Evolutionary conservation across 2,797 vertebrate genomes (phyloP).

Genomic region (Takifugu rubripes): DNA sequence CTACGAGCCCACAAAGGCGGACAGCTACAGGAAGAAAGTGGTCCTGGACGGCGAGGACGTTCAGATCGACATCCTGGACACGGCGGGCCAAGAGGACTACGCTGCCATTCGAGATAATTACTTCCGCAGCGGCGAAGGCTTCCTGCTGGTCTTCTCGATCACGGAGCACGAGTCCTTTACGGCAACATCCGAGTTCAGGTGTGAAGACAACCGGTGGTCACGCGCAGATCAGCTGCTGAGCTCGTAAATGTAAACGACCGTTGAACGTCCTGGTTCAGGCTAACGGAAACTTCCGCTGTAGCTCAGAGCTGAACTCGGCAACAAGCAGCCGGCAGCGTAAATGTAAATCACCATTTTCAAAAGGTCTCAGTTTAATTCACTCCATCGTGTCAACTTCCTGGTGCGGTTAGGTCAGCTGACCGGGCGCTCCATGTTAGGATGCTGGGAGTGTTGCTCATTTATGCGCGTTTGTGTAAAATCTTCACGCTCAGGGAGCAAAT

Average conservation of each 20-base stretch:
- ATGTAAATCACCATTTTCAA: background rate
- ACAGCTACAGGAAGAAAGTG: slow-evolving; percentile 99
- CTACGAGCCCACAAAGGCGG: slow-evolving; percentile 97
- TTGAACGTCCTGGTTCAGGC: too few species aligned
- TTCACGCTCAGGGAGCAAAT: slow-evolving; percentile 87
- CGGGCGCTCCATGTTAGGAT: too few species aligned
- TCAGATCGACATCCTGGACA: slow-evolving; percentile 98
- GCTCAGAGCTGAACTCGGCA: too few species aligned
- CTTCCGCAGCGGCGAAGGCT: slow-evolving; percentile 95
- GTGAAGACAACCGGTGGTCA: background rate
- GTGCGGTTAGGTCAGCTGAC: background rate
- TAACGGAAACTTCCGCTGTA: too few species aligned
- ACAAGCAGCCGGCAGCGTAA: too few species aligned
- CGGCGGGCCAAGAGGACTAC: slow-evolving; percentile 96
- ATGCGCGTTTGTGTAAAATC: background rate
- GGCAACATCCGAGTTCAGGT: slow-evolving; percentile 90
- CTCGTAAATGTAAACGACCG: too few species aligned
- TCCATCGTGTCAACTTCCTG: background rate
- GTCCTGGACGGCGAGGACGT: slow-evolving; percentile 93
- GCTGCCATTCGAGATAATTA: slow-evolving; percentile 98
- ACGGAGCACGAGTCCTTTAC: slow-evolving; percentile 92
- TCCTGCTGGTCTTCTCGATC: slow-evolving; percentile 95
- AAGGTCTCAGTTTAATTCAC: background rate
- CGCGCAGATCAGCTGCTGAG: background rate
- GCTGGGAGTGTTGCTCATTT: background rate